Conservation (phyloP, 2,888 invertebrate genomes). For the Sminthurides aquaticus region DNA sequence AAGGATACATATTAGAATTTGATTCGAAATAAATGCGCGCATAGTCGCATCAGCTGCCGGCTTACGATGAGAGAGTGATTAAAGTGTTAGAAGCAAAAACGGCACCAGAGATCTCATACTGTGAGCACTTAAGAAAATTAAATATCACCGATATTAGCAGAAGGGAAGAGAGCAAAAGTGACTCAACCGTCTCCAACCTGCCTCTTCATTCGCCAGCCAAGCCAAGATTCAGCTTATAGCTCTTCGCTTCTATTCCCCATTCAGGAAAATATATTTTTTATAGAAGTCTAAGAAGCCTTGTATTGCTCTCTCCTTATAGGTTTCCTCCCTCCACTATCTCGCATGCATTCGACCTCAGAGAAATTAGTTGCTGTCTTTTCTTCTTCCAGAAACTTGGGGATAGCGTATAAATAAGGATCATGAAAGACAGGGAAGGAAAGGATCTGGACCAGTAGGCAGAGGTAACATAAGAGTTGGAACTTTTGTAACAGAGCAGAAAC, state of each 20-base stretch:
- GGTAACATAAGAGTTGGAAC: too few species aligned
- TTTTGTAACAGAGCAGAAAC: too few species aligned
- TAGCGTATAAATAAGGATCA: too few species aligned
- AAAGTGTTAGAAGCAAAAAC: constrained; percentile 37
- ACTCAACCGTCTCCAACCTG: constrained; percentile 5
- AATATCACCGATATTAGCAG: constrained; percentile 32
- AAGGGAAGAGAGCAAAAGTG: constrained; percentile 3
- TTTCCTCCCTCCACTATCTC: too few species aligned
- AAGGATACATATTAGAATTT: constrained; percentile 30
- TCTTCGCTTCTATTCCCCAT: too few species aligned
- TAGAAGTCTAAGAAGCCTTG: too few species aligned
- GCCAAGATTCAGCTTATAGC: too few species aligned
- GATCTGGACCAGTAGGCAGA: too few species aligned
- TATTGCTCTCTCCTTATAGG: too few species aligned
- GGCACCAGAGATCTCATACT: constrained; percentile 40
- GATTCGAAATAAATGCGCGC: constrained; percentile 37
- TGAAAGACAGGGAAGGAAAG: too few species aligned
- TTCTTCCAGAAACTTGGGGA: too few species aligned
- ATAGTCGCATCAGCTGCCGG: constrained; percentile 34
- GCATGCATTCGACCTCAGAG: not conserved
- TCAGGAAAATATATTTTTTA: too few species aligned
- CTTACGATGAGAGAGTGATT: constrained; percentile 34
- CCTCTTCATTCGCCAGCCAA: not conserved
- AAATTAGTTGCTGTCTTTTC: not conserved
- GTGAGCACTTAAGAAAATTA: constrained; percentile 45